Base-by-base conservation (phyloP, 2,797 vertebrate species). In the Neosilurus hyrtlii region DNA sequence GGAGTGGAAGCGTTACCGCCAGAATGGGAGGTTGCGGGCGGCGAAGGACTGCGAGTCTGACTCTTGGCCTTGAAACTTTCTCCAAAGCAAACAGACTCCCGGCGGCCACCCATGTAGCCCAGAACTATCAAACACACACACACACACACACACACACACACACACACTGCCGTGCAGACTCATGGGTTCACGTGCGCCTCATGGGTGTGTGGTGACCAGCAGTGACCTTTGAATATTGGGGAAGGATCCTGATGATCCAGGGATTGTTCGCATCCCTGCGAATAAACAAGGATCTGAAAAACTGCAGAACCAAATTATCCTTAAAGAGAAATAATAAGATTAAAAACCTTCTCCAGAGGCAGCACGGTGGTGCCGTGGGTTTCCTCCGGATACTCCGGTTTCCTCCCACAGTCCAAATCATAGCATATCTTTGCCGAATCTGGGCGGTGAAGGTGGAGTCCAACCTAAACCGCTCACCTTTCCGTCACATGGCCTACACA, bases 81-180 rank as follows among this genome's bases (percentile, higher is more conserved):
- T 90, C 86, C 86, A 87, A 88, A 86, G 79, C 84, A 87, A 89
- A 89, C 87, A 88, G 78, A 61, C 79, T 85, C 30, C 73, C 59
- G 75, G 71, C 37, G 85, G 80, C 79, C 80, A 86, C 86, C 82
- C 86, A 89, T 73, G 84, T 82, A 81, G 86, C 51, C 70, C 79
- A 81, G 67, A 85, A 86, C 82, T 86, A 66, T 70, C 83, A 74
- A 62, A 49, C 37, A 71, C 54, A 71, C 63, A 82, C 65, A 75
- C 65, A 81, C 62, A 66, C 78, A 81, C 59, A 30, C 16, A 30
- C 80, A 84, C 75, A 52, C 75, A 62, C 59, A 70, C 67, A 15
- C 52, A 49, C 22, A 49, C 35, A 22, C 18, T 37, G 68, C 68
- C 14, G 43, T 14, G 66, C 37, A 81, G 67, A 43, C 54, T 24